These are phyloP conservation scores for Shargacucullia verbasci DNA, from an alignment of 2,888 invertebrate species.

Conservation along the genomic window DNA sequence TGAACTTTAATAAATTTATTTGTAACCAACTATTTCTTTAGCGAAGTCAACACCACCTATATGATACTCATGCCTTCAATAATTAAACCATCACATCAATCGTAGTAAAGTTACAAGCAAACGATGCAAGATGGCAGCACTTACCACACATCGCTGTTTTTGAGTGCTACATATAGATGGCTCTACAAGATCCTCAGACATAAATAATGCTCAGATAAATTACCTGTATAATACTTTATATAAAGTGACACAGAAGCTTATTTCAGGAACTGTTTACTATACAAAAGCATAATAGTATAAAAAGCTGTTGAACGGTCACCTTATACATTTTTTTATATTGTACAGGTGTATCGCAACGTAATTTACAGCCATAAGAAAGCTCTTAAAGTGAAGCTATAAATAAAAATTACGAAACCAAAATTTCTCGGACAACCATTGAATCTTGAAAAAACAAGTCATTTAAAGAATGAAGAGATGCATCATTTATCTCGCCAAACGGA, in stretches of 20 bases:
- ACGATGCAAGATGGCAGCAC: constrained; percentile 46
- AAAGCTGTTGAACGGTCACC: background rate
- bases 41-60: constrained; percentile 53
- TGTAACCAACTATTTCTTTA: constrained; percentile 17
- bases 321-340: too few species aligned
- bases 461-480: constrained; percentile 41
- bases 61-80: constrained; percentile 2
- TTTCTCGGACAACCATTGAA: constrained; percentile 28
- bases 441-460: constrained; percentile 33
- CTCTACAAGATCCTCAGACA: constrained; percentile 9
- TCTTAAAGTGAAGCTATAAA: constrained; percentile 44
- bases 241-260: too few species aligned
- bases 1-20: constrained; percentile 39
- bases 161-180: constrained; percentile 23
- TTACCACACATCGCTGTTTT: background rate
- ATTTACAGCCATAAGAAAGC: constrained; percentile 31
- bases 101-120: constrained; percentile 1
- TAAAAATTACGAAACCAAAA: constrained; percentile 49
- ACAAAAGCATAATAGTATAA: too few species aligned
- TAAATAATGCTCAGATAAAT: too few species aligned
- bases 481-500: constrained; percentile 41
- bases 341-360: constrained; percentile 16
- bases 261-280: too few species aligned
- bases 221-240: too few species aligned
- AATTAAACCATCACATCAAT: background rate